Conservation (phyloP, 2,797 vertebrate genomes). For the Carapus acus region DNA sequence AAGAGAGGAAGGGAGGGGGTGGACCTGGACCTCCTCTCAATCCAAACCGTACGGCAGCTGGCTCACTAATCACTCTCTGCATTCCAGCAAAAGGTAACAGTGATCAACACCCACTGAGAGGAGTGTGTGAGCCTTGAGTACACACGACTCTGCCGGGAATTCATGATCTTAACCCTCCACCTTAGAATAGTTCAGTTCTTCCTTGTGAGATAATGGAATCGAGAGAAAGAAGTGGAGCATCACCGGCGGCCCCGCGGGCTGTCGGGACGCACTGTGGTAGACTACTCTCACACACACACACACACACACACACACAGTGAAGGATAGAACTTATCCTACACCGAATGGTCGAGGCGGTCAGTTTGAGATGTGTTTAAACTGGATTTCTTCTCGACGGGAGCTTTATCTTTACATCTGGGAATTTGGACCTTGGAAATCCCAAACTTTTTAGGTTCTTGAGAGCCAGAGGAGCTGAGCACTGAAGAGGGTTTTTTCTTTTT, state of each 20-base stretch:
- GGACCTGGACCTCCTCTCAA: conserved; percentile 1
- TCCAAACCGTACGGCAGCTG: conserved; percentile 1
- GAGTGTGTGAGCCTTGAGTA: neutral
- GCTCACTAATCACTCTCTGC: conserved; percentile 1
- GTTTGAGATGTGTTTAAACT: conserved; percentile 26
- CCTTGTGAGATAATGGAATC: too few relatives aligned
- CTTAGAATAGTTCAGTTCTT: too few relatives aligned
- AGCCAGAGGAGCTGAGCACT: conserved; percentile 20
- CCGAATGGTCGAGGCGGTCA: conserved; percentile 18
- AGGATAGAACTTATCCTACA: conserved; percentile 15
- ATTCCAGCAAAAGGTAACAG: neutral
- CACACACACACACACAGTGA: conserved; percentile 1
- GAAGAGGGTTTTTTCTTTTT: too few relatives aligned
- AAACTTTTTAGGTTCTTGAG: conserved; percentile 7
- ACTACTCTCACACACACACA: too few relatives aligned
- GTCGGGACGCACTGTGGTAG: too few relatives aligned
- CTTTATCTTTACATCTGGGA: too few relatives aligned
- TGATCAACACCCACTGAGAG: neutral
- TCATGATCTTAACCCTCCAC: neutral
- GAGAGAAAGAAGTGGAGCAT: too few relatives aligned
- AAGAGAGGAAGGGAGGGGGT: too few relatives aligned
- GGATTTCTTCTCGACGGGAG: conserved; percentile 26
- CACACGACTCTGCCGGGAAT: neutral
- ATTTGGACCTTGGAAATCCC: conserved; percentile 17
- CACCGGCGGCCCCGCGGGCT: too few relatives aligned